Evolutionary conservation across 2,888 invertebrate species (phyloP), one percentile per base, ranked within the genome.

Genomic region (Coelinius sp.): DNA sequence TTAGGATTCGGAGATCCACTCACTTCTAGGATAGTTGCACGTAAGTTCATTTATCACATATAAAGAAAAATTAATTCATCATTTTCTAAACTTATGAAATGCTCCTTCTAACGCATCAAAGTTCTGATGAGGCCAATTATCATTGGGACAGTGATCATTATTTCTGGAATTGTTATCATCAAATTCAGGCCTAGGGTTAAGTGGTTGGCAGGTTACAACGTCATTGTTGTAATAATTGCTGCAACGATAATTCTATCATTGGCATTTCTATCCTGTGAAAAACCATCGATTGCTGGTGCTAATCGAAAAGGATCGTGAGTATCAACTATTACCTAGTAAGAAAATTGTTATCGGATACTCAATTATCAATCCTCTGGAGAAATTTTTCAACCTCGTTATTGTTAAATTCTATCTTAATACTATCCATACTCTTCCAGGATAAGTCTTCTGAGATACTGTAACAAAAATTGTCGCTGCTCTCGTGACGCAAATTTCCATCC

Each of bases 71-170:
- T 35, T 10, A 8, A 1, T 10, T 7, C 1, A 6, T 35, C 10
- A 8, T 6, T 35, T 35, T 1, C 1, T 10, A 44, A 49, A 63
- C 25, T 17, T 14, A 46, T 20, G 6, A 17, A 46, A 5, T 41
- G 0, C 10, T 62, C 8, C 38, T 44, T 46, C 5, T 70, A 4
- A 70, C 62, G 68, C 4, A 12, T 82, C 81, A 0, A 74, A 88
- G 88, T 89, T 81, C 85, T 91, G n/a, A 76, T 91, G n/a, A 90
- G 89, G 75, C 91, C 92, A 1, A 88, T 92, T 0, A 82, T 91
- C 1, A 88, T 91, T 44, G 91, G 90, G 0, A 78, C 90, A 6
- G 85, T 89, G 0, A 84, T 91, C 74, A 81, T 92, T 7, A 79
- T 90, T 6, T 86, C 90, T 12, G 92, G 92, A 0, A 78, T 92